Evolutionary conservation across 2,113 vertebrate genomes (phyloP), one percentile per base, ranked within the genome.

Genomic region (Todiramphus chloris): DNA sequence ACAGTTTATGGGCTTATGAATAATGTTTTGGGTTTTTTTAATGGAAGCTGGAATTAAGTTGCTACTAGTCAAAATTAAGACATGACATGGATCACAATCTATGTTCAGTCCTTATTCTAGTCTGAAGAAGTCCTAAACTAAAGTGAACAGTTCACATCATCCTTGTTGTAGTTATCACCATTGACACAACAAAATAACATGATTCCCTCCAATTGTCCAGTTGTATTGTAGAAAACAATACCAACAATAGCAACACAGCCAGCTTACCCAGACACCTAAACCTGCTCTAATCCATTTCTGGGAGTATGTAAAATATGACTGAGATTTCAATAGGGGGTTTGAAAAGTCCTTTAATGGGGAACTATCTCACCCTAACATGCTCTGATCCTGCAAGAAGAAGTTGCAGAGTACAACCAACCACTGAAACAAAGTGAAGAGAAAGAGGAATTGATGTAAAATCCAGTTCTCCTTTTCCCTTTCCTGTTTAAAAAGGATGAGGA

Each of bases 391-490:
- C 35, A 72, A 86, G 72, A 79, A 81, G 53, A 53, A 5, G 3
- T 37, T 56, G 19, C 27, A 74, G 51, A 18, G 6, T 24, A 9
- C 51, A 75, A 91, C 56, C 13, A 67, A 6, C 5, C 11, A 27
- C 51, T 55, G 75, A 73, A 92, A 80, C 30, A 68, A 58, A 81
- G 30, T 13, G 53, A 74, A 73, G 28, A 76, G 37, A 81, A 83
- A 62, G 33, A 16, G 24, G n/a, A 82, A 90, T 27, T 70, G 64
- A 81, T 83, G 76, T 59, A 77, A 90, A 89, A 81, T 51, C 20
- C 64, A 77, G 51, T 67, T 83, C 76, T 89, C 83, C 28, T 81
- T 92, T 94, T 83, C 76, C 68, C 33, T 96, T 83, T 48, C 64
- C 83, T 51, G 31, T 69, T 81, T 88, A 64, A 81, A 93, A 83